Conservation (phyloP, 1,140 invertebrate species). For the Lerema accius region DNA sequence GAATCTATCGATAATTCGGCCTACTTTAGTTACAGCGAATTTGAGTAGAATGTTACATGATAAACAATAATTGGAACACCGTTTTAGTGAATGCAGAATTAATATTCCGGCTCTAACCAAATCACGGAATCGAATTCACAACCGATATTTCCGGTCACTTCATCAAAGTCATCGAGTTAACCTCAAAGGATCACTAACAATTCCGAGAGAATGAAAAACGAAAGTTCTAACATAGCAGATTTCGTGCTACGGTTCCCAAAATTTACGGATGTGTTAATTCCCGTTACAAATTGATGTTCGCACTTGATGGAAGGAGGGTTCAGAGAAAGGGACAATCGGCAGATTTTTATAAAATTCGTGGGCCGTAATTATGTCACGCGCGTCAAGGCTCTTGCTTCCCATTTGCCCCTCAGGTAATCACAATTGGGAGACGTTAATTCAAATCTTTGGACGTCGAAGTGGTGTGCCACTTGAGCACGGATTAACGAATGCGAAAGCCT, state of each 20-base stretch:
- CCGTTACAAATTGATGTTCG: slow-evolving; percentile 5
- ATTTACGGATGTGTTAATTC: slow-evolving; percentile 5
- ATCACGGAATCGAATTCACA: too few relatives aligned
- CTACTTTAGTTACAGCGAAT: too few relatives aligned
- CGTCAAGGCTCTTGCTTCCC: slow-evolving; percentile 47
- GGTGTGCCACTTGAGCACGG: slow-evolving; percentile 61
- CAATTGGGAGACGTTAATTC: slow-evolving; percentile 66
- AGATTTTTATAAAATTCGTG: slow-evolving; percentile 40
- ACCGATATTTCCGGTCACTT: neutral
- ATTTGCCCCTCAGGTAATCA: slow-evolving; percentile 63
- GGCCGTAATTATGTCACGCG: slow-evolving; percentile 69
- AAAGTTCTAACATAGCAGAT: neutral
- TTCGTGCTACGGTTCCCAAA: neutral
- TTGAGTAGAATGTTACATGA: too few relatives aligned
- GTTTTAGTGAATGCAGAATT: too few relatives aligned
- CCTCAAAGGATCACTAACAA: neutral
- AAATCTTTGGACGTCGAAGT: slow-evolving; percentile 42
- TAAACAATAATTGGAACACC: too few relatives aligned
- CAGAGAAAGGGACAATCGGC: slow-evolving; percentile 19
- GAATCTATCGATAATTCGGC: too few relatives aligned
- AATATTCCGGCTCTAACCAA: too few relatives aligned
- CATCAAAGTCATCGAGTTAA: neutral
- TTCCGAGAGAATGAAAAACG: slow-evolving; percentile 7
- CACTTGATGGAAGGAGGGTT: neutral
- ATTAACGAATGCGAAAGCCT: slow-evolving; percentile 26